phyloP scores from a whole-genome alignment of 2,797 vertebrate genomes.

The Nannoperca obscura region DNA sequence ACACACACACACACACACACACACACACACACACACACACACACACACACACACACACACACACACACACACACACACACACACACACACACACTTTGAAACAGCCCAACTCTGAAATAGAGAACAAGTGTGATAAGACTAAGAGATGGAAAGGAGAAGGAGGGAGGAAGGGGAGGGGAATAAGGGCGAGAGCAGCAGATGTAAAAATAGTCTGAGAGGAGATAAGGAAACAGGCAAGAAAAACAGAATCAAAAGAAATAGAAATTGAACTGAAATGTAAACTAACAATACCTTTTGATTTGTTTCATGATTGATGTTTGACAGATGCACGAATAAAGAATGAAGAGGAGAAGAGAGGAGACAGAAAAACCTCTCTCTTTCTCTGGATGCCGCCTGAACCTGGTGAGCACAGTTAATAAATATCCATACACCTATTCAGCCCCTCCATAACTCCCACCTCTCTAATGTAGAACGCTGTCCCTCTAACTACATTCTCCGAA shows the following conservation, averaged over 20 bases:
- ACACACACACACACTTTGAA: slow-evolving; percentile 46
- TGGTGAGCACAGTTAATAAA: slow-evolving; percentile 53
- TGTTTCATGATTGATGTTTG: slow-evolving; percentile 39
- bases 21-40: no score
- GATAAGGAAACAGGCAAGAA: slow-evolving; percentile 59
- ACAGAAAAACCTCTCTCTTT: slow-evolving; percentile 13
- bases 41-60: no score
- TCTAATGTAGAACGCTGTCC: slow-evolving; percentile 49
- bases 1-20: no score
- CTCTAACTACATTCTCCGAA: slow-evolving; percentile 41
- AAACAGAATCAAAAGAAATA: slow-evolving; percentile 45
- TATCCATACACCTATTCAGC: slow-evolving; percentile 44
- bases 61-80: slow-evolving; percentile 20
- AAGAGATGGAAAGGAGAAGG: slow-evolving; percentile 50
- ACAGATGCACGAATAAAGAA: slow-evolving; percentile 18
- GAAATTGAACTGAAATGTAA: slow-evolving; percentile 57
- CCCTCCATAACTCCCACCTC: slow-evolving; percentile 36
- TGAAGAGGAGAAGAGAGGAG: slow-evolving; percentile 35
- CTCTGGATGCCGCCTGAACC: slow-evolving; percentile 29
- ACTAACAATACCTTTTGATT: slow-evolving; percentile 38
- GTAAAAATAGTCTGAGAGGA: slow-evolving; percentile 71
- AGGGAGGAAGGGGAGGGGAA: slow-evolving; percentile 41
- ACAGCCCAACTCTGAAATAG: slow-evolving; percentile 68
- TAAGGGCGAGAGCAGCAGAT: slow-evolving; percentile 66
- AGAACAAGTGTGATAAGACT: slow-evolving; percentile 73